phyloP scores from a whole-genome alignment of 1,140 invertebrate species.

The Cepaea nemoralis region DNA sequence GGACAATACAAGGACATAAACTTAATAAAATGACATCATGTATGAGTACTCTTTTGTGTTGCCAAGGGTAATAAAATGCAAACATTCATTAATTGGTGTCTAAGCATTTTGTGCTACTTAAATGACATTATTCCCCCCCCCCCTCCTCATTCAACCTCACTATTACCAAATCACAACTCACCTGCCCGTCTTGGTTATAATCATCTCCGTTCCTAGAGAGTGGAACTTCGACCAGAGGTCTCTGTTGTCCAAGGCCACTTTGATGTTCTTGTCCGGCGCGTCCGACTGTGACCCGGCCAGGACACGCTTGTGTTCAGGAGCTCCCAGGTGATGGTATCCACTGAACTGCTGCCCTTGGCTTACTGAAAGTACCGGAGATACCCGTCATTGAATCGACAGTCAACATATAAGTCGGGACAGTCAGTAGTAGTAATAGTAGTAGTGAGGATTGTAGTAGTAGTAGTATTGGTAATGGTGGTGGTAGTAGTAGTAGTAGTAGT shows the following conservation, averaged over 20 bases:
- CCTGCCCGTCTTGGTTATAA: constrained; percentile 99
- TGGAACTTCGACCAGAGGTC: constrained; percentile 99
- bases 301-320: constrained; percentile 54
- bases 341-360: constrained; percentile 67
- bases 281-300: constrained; percentile 57
- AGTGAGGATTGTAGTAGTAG: too few species aligned
- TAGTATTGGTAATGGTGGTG: too few species aligned
- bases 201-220: constrained; percentile 98
- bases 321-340: constrained; percentile 59
- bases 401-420: too few species aligned
- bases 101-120: too few species aligned
- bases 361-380: constrained; percentile 42
- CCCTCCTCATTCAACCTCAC: too few species aligned
- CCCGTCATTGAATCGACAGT: not conserved
- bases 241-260: constrained; percentile 67
- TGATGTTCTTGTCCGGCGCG: constrained; percentile 66
- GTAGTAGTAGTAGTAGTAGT: too few species aligned
- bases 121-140: too few species aligned
- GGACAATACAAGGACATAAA: too few species aligned
- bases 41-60: too few species aligned
- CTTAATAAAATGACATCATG: too few species aligned
- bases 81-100: too few species aligned
- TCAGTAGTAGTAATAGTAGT: not conserved
- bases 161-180: constrained; percentile 79
- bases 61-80: too few species aligned